phyloP scores from a whole-genome alignment of 2,888 invertebrate genomes.

The Eremobia ochroleuca region DNA sequence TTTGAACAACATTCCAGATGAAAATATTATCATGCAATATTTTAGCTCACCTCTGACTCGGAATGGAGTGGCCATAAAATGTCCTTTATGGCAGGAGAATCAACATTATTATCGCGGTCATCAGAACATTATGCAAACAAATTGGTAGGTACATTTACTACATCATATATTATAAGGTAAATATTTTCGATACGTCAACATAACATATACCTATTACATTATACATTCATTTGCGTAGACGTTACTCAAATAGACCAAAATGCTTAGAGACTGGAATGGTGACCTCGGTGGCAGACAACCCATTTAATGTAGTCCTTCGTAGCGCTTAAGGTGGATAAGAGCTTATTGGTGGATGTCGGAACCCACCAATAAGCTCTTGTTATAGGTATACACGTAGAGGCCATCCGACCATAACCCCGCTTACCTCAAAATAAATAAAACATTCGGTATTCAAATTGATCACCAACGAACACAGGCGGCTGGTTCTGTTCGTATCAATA shows the following conservation, averaged over 20 bases:
- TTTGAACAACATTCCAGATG: slow-evolving; percentile 48
- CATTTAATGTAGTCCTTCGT: slow-evolving; percentile 1
- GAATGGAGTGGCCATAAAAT: slow-evolving; percentile 39
- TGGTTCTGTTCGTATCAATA: slow-evolving; percentile 47
- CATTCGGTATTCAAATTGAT: slow-evolving; percentile 53
- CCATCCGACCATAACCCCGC: not conserved
- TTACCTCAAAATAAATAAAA: slow-evolving; percentile 46
- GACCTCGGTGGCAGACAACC: not conserved
- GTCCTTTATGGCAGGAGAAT: slow-evolving; percentile 33
- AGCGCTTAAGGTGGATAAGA: not conserved
- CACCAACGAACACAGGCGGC: slow-evolving; percentile 27
- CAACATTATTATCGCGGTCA: slow-evolving; percentile 38
- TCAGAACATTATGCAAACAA: slow-evolving; percentile 44
- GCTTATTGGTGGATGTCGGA: not conserved
- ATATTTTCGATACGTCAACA: slow-evolving; percentile 42
- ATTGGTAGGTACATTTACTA: slow-evolving; percentile 30
- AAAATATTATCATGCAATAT: slow-evolving; percentile 47
- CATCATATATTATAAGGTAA: slow-evolving; percentile 17
- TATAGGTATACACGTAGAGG: not conserved
- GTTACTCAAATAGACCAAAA: slow-evolving; percentile 1
- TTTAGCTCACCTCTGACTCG: slow-evolving; percentile 18
- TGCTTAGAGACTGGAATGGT: slow-evolving; percentile 2
- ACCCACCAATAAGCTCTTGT: not conserved
- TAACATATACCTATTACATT: not conserved
- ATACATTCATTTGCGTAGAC: not conserved